Conservation (phyloP, 2,888 invertebrate genomes). For the Entomobrya multifasciata region DNA sequence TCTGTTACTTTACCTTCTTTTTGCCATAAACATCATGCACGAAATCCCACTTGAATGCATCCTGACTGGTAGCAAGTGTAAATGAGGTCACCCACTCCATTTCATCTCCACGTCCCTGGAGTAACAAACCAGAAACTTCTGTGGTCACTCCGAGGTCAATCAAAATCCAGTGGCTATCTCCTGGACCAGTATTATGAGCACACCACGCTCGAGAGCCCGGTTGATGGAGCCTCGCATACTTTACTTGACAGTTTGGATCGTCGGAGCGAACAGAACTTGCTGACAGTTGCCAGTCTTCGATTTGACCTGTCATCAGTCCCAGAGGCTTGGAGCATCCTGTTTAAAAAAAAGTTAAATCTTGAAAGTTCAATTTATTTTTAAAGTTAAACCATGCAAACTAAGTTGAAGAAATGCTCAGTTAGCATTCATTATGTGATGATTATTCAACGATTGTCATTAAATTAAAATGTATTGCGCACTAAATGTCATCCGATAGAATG, state of each 20-base stretch:
- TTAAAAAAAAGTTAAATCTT: neutral
- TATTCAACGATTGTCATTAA: neutral
- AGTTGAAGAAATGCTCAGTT: neutral
- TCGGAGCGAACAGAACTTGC: conserved; percentile 82
- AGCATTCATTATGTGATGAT: neutral
- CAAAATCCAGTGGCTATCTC: conserved; percentile 83
- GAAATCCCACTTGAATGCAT: conserved; percentile 83
- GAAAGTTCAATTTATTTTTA: neutral
- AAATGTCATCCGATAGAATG: neutral
- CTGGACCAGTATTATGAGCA: conserved; percentile 82
- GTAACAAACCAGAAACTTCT: conserved; percentile 81
- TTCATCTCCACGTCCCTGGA: conserved; percentile 82
- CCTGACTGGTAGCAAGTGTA: conserved; percentile 82
- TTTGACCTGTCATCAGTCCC: conserved; percentile 82
- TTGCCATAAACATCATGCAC: conserved; percentile 82
- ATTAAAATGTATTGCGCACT: neutral
- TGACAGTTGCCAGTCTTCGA: conserved; percentile 83
- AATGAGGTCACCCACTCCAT: conserved; percentile 83
- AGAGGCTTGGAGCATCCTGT: conserved; percentile 81
- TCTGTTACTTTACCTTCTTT: conserved; percentile 81
- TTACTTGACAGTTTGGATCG: conserved; percentile 81
- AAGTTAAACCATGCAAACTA: neutral
- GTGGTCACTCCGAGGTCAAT: conserved; percentile 83
- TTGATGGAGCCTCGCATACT: conserved; percentile 82
- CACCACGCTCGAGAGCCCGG: conserved; percentile 83